Conservation (phyloP, 2,888 invertebrate species). For the Callyntrura sp. region DNA sequence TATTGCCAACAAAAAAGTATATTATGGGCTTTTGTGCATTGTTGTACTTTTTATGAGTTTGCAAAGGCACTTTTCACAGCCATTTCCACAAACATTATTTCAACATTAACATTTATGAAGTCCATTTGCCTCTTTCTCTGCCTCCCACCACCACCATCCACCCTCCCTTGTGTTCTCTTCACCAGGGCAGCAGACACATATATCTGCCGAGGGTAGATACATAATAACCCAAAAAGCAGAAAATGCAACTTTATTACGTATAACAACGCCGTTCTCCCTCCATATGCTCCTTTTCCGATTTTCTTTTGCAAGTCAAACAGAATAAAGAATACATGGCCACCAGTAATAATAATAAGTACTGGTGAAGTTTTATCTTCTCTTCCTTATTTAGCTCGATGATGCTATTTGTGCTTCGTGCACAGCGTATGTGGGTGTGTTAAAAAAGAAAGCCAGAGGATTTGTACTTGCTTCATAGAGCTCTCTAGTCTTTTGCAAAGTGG, state of each 20-base stretch:
- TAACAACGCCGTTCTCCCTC: slow-evolving; percentile 2
- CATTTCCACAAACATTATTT: slow-evolving; percentile 81
- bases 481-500: slow-evolving; percentile 25
- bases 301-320: slow-evolving; percentile 53
- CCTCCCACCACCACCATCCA: slow-evolving; percentile 18
- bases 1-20: slow-evolving; percentile 48
- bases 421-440: slow-evolving; percentile 4
- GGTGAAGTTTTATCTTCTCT: slow-evolving; percentile 44
- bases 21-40: slow-evolving; percentile 62
- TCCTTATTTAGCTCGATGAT: slow-evolving; percentile 16
- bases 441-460: slow-evolving; percentile 38
- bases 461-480: slow-evolving; percentile 29
- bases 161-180: slow-evolving; percentile 10
- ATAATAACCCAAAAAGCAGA: background rate
- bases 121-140: slow-evolving; percentile 72
- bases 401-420: slow-evolving; percentile 36
- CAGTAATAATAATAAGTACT: slow-evolving; percentile 15
- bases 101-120: slow-evolving; percentile 81
- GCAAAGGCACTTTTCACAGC: slow-evolving; percentile 78
- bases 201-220: background rate
- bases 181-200: background rate
- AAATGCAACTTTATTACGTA: slow-evolving; percentile 32
- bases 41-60: slow-evolving; percentile 77
- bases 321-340: slow-evolving; percentile 38
- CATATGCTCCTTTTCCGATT: slow-evolving; percentile 55